Conservation (phyloP, 1,140 invertebrate genomes). For the Prorops nasuta region DNA sequence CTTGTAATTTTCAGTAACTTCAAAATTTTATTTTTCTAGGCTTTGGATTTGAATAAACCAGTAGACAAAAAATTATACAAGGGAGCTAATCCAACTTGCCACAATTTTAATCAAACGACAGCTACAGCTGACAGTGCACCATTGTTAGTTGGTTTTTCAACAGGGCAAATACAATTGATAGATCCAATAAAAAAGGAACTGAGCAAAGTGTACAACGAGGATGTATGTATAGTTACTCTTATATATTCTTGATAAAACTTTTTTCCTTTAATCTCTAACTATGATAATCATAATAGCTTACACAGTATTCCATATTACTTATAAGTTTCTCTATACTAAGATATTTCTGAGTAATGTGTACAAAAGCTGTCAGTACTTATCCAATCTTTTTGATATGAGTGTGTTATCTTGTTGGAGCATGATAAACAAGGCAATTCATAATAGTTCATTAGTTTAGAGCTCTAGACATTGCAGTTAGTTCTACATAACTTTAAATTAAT, state of each 20-base stretch:
- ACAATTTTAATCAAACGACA: constrained; percentile 92
- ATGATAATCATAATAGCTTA: constrained; percentile 1
- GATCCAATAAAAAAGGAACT: constrained; percentile 95
- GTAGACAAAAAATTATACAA: constrained; percentile 98
- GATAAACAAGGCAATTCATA: constrained; percentile 22
- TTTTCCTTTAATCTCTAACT: too few relatives aligned
- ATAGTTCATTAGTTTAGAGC: constrained; percentile 4
- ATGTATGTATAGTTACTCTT: constrained; percentile 63
- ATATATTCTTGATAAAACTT: constrained; percentile 1
- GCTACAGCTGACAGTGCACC: constrained; percentile 79
- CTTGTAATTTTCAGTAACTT: too few relatives aligned
- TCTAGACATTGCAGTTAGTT: neutral
- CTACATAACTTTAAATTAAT: too few relatives aligned
- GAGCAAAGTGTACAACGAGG: constrained; percentile 97
- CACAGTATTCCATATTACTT: constrained; percentile 6
- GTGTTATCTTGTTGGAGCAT: constrained; percentile 26
- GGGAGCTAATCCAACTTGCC: constrained; percentile 97
- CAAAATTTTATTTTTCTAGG: constrained; percentile 67
- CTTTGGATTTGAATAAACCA: constrained; percentile 91
- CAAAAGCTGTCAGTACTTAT: constrained; percentile 16
- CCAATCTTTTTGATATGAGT: constrained; percentile 13
- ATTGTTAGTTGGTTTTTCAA: constrained; percentile 94
- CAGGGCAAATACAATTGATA: constrained; percentile 95
- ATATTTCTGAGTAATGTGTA: constrained; percentile 4
- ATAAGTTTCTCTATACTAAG: neutral